These are phyloP conservation scores for Eurosta solidaginis DNA, from an alignment of 1,140 invertebrate genomes.

Conservation along the genomic window DNA sequence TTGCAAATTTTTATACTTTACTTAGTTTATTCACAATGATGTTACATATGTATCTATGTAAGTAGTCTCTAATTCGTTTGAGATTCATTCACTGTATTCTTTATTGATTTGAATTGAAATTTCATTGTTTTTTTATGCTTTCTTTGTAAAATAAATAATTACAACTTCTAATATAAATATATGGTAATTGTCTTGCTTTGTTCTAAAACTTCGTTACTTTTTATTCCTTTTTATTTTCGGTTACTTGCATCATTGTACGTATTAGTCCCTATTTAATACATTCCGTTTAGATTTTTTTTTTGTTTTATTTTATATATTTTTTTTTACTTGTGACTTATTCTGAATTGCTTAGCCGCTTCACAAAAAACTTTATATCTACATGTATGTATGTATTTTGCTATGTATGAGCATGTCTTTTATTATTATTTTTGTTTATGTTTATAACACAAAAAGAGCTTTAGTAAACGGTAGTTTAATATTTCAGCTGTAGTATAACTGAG, in stretches of 20 bases:
- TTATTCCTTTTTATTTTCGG: background rate
- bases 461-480: conserved; percentile 16
- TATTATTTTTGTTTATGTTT: conserved; percentile 2
- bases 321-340: conserved; percentile 31
- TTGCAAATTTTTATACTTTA: background rate
- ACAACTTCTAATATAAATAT: background rate
- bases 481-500: background rate
- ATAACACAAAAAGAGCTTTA: conserved; percentile 5
- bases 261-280: too few species aligned
- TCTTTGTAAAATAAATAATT: background rate
- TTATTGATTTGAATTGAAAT: background rate
- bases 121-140: background rate
- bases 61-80: background rate
- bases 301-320: background rate
- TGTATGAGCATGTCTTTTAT: too few species aligned
- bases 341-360: conserved; percentile 29
- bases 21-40: background rate
- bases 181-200: too few species aligned
- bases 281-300: too few species aligned
- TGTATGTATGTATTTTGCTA: background rate
- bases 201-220: background rate
- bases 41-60: background rate
- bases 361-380: conserved; percentile 16
- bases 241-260: background rate
- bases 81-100: too few species aligned